phyloP scores from a whole-genome alignment of 2,888 invertebrate genomes.

The Lordiphosa fenestrarum region DNA sequence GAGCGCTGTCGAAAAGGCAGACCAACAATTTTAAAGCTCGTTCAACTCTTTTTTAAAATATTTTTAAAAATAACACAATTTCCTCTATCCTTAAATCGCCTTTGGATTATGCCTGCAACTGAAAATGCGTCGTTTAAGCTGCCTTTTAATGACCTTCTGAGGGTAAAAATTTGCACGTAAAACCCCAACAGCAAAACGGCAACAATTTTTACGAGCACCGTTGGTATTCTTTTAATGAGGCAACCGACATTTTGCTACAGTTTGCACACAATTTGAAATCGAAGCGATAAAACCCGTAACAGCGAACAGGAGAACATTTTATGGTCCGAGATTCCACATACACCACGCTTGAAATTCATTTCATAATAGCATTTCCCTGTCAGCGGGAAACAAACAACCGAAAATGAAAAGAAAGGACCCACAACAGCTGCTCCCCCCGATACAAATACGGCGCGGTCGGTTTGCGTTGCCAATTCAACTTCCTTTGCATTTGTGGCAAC shows the following conservation, averaged over 20 bases:
- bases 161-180: too few relatives aligned
- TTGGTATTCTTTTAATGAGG: slow-evolving; percentile 39
- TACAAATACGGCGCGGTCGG: slow-evolving; percentile 50
- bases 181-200: too few relatives aligned
- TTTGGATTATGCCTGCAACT: too few relatives aligned
- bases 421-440: slow-evolving; percentile 17
- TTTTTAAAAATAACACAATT: too few relatives aligned
- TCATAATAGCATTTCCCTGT: slow-evolving; percentile 25
- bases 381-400: slow-evolving; percentile 20
- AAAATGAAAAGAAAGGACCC: slow-evolving; percentile 4
- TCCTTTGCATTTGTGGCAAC: slow-evolving; percentile 41
- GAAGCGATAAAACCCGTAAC: slow-evolving; percentile 30
- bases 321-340: slow-evolving; percentile 23
- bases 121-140: too few relatives aligned
- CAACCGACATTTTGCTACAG: slow-evolving; percentile 17
- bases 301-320: slow-evolving; percentile 17
- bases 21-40: too few relatives aligned
- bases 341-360: slow-evolving; percentile 27
- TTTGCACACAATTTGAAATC: slow-evolving; percentile 31
- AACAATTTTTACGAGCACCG: slow-evolving; percentile 25
- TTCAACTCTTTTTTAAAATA: too few relatives aligned
- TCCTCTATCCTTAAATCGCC: too few relatives aligned
- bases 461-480: slow-evolving; percentile 55
- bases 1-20: too few relatives aligned
- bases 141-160: too few relatives aligned